These are phyloP conservation scores for Melanostoma mellinum DNA, from an alignment of 2,888 invertebrate species.

Conservation along the genomic window DNA sequence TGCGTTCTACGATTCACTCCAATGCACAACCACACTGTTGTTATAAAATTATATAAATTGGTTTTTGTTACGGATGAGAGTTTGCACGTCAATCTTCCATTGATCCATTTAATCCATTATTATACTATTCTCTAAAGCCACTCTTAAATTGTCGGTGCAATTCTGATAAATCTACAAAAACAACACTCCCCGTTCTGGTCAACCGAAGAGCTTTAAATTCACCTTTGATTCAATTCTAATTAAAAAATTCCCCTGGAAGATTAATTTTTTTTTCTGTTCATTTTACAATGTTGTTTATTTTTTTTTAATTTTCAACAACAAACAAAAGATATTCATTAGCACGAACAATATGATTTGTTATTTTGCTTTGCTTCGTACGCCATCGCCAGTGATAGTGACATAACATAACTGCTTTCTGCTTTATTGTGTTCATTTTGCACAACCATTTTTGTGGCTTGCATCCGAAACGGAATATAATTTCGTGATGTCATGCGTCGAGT, in stretches of 20 bases:
- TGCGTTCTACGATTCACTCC: constrained; percentile 5
- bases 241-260: neutral
- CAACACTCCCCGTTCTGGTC: constrained; percentile 19
- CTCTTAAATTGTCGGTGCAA: neutral
- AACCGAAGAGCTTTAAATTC: constrained; percentile 39
- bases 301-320: constrained; percentile 39
- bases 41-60: neutral
- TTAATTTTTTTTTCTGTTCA: neutral
- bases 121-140: neutral
- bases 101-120: constrained; percentile 38
- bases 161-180: neutral
- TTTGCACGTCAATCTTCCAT: constrained; percentile 28
- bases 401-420: constrained; percentile 33
- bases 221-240: constrained; percentile 26
- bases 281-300: constrained; percentile 14
- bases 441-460: constrained; percentile 58
- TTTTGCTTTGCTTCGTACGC: neutral
- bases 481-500: constrained; percentile 69
- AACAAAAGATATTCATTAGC: constrained; percentile 62
- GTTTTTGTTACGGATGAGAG: constrained; percentile 19
- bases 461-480: constrained; percentile 42
- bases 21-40: neutral
- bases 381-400: constrained; percentile 33
- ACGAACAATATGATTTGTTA: constrained; percentile 28
- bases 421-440: constrained; percentile 52